phyloP scores from a whole-genome alignment of 2,797 vertebrate genomes.

The Ctenochaetus hawaiiensis region DNA sequence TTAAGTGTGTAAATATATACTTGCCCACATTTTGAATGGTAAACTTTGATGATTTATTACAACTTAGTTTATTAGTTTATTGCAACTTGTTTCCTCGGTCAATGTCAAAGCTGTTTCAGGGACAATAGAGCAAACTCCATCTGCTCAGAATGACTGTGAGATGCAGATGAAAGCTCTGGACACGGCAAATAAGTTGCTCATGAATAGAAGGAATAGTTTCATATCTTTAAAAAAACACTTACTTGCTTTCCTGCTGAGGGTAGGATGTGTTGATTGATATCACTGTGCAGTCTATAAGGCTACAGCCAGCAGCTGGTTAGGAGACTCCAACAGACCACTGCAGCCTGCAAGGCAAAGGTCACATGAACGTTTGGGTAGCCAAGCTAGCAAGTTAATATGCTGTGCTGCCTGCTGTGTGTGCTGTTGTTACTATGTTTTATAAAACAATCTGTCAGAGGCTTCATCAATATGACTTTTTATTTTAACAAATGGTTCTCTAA shows the following conservation, averaged over 20 bases:
- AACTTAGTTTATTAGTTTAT: background rate
- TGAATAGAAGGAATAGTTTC: background rate
- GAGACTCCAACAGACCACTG: background rate
- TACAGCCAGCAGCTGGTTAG: background rate
- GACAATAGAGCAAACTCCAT: background rate
- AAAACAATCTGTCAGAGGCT: too few species aligned
- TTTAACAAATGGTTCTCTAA: too few species aligned
- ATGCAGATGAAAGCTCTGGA: background rate
- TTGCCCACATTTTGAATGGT: background rate
- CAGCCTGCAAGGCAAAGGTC: background rate
- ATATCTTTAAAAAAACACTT: too few species aligned
- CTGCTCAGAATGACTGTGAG: too few species aligned
- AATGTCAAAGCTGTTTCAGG: background rate
- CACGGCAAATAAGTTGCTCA: background rate
- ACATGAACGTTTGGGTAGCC: too few species aligned
- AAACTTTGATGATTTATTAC: background rate
- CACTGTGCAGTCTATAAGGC: too few species aligned
- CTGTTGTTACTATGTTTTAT: too few species aligned
- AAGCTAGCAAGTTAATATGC: too few species aligned
- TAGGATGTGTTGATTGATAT: background rate
- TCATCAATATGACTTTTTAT: too few species aligned
- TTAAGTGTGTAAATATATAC: background rate
- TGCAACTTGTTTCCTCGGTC: too few species aligned
- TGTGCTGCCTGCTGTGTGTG: too few species aligned
- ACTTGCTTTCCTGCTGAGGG: too few species aligned